A percentile compares a stretch with the other conserved stretches of the same genome.
Conservation (phyloP, 2,797 vertebrate species). For the Cynopterus sphinx region DNA sequence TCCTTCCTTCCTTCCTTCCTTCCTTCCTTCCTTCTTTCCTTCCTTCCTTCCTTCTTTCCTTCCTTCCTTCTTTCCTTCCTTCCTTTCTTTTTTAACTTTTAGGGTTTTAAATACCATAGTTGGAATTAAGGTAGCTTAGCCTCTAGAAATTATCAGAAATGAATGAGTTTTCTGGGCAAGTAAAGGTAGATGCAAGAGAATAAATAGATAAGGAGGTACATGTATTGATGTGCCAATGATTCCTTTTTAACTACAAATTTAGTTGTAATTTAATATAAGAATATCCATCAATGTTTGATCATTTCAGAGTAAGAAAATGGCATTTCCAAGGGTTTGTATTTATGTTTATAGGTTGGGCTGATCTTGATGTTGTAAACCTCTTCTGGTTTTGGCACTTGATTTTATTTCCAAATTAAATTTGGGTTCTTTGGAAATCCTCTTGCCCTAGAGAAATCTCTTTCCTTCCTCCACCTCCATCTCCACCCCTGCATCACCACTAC, state of each 20-base stretch:
- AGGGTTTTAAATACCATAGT: neutral
- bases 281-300: neutral
- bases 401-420: conserved; percentile 67
- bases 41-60: too few relatives aligned
- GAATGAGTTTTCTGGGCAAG: neutral
- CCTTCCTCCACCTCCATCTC: conserved; percentile 54
- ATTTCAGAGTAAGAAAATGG: neutral
- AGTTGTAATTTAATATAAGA: neutral
- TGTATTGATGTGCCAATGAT: neutral
- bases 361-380: conserved; percentile 4
- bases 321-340: neutral
- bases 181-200: neutral
- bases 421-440: conserved; percentile 49
- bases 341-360: conserved; percentile 12
- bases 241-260: neutral
- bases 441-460: conserved; percentile 66
- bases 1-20: too few relatives aligned
- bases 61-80: too few relatives aligned
- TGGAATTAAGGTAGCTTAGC: neutral
- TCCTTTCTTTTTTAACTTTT: neutral
- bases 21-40: too few relatives aligned
- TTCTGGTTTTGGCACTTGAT: conserved; percentile 51
- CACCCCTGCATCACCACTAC: conserved; percentile 48
- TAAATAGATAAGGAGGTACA: neutral
- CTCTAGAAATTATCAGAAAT: conserved; percentile 1